Evolutionary conservation across 2,797 vertebrate genomes (phyloP).

Genomic region (Dromococcyx pavoninus): DNA sequence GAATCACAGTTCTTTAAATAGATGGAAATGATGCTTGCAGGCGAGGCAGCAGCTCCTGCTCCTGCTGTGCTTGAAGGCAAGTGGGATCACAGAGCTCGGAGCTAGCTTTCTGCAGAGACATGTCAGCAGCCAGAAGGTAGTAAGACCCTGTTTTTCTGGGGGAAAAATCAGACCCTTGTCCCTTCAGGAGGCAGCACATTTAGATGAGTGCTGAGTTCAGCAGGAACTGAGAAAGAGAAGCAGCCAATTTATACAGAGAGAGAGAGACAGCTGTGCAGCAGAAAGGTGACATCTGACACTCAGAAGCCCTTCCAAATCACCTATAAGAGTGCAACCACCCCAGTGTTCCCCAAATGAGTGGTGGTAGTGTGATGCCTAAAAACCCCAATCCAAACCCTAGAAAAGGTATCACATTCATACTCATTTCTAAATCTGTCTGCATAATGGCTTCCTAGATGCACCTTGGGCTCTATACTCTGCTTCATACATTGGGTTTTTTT

Average conservation of each 20-base stretch:
- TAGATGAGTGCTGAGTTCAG: background rate
- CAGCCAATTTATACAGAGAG: background rate
- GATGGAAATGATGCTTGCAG: background rate
- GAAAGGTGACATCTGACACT: background rate
- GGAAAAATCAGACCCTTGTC: background rate
- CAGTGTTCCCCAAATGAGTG: background rate
- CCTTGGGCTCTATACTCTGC: background rate
- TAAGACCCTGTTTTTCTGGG: background rate
- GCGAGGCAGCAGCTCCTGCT: background rate
- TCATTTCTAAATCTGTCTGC: background rate
- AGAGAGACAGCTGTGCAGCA: background rate
- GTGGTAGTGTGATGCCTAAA: background rate
- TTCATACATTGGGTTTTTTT: background rate
- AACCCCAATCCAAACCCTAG: background rate
- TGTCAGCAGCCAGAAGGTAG: background rate
- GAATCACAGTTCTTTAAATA: conserved; percentile 9
- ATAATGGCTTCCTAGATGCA: background rate
- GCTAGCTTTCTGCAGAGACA: background rate
- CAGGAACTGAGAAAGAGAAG: background rate
- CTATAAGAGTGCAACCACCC: background rate
- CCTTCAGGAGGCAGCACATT: background rate
- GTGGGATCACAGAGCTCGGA: background rate
- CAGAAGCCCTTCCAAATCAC: background rate
- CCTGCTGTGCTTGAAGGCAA: background rate
- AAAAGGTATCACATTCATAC: background rate